phyloP scores from a whole-genome alignment of 2,888 invertebrate species.

The Latrodectus hesperus region DNA sequence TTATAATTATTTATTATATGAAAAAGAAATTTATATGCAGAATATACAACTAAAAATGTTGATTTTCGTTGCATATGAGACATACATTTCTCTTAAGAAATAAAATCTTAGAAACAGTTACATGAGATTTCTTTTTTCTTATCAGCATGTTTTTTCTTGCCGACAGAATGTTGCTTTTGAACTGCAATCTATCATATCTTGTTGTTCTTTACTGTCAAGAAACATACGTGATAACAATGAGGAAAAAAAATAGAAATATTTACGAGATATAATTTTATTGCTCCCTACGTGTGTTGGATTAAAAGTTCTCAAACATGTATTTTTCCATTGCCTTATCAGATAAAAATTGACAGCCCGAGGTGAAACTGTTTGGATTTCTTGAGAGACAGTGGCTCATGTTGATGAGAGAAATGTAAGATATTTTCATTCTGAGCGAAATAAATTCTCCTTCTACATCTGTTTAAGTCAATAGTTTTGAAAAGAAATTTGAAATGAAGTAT shows the following conservation, averaged over 20 bases:
- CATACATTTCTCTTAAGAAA: too few species aligned
- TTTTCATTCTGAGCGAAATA: too few species aligned
- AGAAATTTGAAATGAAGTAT: too few species aligned
- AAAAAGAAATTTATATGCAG: too few species aligned
- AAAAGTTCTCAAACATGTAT: conserved; percentile 26
- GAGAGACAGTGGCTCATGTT: too few species aligned
- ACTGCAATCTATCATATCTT: conserved; percentile 43
- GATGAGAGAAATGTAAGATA: too few species aligned
- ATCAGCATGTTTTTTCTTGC: conserved; percentile 24
- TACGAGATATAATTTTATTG: conserved; percentile 53
- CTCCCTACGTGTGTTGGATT: conserved; percentile 40
- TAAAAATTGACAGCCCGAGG: conserved; percentile 19
- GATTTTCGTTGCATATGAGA: too few species aligned
- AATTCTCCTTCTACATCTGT: too few species aligned
- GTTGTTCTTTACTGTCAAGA: conserved; percentile 36
- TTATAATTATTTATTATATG: too few species aligned
- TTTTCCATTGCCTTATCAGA: conserved; percentile 3
- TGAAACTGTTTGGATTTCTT: not conserved
- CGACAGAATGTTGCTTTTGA: conserved; percentile 32
- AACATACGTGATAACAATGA: conserved; percentile 57
- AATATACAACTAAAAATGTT: too few species aligned
- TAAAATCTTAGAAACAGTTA: too few species aligned
- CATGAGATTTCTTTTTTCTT: not conserved
- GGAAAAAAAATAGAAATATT: conserved; percentile 25
- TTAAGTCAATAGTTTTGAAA: too few species aligned